These are phyloP conservation scores for Zelostemma sp. DNA, from an alignment of 1,140 invertebrate genomes.

Conservation along the genomic window DNA sequence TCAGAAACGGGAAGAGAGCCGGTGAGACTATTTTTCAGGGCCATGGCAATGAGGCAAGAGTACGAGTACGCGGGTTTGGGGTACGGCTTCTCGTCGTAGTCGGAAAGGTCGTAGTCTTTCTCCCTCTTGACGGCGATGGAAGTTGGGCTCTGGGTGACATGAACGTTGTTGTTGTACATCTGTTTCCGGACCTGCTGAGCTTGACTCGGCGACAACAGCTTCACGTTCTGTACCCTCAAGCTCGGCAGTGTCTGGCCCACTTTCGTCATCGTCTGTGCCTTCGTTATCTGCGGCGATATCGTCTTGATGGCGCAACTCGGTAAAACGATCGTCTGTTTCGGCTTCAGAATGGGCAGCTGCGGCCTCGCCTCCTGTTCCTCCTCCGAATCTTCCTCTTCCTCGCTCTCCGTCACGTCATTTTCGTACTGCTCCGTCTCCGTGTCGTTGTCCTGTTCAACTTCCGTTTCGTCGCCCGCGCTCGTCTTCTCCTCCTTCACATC, in stretches of 20 bases:
- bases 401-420: conserved; percentile 56
- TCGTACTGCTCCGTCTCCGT: conserved; percentile 54
- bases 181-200: conserved; percentile 64
- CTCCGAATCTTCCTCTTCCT: conserved; percentile 51
- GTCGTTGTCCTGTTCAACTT: conserved; percentile 42
- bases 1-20: conserved; percentile 97
- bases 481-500: conserved; percentile 44
- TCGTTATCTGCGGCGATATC: conserved; percentile 54
- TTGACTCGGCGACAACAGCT: conserved; percentile 54
- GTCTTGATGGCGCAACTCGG: conserved; percentile 53
- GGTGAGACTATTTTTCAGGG: conserved; percentile 94
- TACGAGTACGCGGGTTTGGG: conserved; percentile 98
- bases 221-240: conserved; percentile 69
- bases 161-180: conserved; percentile 68
- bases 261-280: conserved; percentile 52
- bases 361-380: conserved; percentile 14
- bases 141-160: conserved; percentile 56
- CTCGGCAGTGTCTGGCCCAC: conserved; percentile 60
- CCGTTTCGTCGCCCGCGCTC: conserved; percentile 37
- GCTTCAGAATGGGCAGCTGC: conserved; percentile 36
- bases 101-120: conserved; percentile 58
- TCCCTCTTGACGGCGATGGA: conserved; percentile 56
- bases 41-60: conserved; percentile 97
- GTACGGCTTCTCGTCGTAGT: conserved; percentile 79
- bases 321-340: conserved; percentile 53